A percentile compares a stretch with the other conserved stretches of the same genome.
phyloP scores from a whole-genome alignment of 2,113 vertebrate species.

The Empidonax alnorum region DNA sequence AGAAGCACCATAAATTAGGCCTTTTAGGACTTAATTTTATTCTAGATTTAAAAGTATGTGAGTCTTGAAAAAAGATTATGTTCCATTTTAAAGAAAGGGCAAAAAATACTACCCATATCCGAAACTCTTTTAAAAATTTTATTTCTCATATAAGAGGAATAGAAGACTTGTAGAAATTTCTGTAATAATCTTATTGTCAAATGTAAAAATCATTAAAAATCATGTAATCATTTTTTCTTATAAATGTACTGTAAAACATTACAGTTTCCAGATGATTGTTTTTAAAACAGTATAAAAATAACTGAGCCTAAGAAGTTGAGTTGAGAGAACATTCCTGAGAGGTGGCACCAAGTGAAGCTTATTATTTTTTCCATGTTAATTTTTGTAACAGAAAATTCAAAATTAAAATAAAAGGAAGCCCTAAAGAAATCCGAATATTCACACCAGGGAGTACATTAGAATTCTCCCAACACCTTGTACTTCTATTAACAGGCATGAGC shows the following conservation, averaged over 20 bases:
- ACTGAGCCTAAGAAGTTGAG: not conserved
- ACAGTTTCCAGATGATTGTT: not conserved
- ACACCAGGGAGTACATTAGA: not conserved
- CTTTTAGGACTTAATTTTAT: not conserved
- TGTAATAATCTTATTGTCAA: not conserved
- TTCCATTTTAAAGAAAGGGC: not conserved
- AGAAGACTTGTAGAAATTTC: not conserved
- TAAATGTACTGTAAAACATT: not conserved
- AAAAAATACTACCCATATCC: not conserved
- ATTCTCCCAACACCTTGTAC: not conserved
- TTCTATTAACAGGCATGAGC: not conserved
- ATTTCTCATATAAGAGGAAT: not conserved
- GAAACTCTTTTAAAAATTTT: not conserved
- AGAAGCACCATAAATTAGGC: not conserved
- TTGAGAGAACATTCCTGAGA: not conserved
- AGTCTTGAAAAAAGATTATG: not conserved
- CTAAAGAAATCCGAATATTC: not conserved
- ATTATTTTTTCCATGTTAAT: not conserved
- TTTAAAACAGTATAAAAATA: not conserved
- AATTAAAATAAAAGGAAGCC: not conserved
- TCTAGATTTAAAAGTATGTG: not conserved
- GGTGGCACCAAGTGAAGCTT: not conserved
- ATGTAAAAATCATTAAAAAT: not conserved
- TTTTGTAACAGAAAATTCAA: not conserved
- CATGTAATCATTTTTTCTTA: accelerated